Conservation (phyloP, 2,797 vertebrate species). For the Hyperoplus immaculatus region DNA sequence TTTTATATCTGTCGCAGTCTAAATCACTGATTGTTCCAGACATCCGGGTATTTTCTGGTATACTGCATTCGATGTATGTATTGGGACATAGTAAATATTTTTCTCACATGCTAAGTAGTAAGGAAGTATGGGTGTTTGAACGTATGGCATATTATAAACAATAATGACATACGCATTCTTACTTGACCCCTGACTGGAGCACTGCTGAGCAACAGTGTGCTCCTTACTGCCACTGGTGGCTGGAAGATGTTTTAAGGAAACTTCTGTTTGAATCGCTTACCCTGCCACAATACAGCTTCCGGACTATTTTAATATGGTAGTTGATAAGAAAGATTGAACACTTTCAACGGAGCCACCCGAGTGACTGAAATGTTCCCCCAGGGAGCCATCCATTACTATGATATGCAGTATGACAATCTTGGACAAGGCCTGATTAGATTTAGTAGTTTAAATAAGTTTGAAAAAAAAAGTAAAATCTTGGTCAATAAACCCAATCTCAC, state of each 20-base stretch:
- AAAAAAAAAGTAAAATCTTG: background rate
- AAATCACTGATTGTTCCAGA: too few relatives aligned
- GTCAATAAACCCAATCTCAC: background rate
- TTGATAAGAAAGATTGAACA: background rate
- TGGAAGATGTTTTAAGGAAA: background rate
- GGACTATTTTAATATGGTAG: background rate
- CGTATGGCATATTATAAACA: too few relatives aligned
- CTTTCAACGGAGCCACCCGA: background rate
- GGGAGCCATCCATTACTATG: background rate
- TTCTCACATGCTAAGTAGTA: too few relatives aligned
- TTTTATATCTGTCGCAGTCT: too few relatives aligned
- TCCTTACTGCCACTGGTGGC: too few relatives aligned
- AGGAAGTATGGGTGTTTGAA: too few relatives aligned
- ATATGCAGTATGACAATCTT: background rate
- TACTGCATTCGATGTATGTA: too few relatives aligned
- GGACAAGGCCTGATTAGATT: background rate
- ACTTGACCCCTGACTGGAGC: background rate
- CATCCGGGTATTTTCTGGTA: too few relatives aligned
- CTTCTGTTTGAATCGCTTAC: background rate
- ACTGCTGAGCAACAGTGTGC: too few relatives aligned
- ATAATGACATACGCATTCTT: too few relatives aligned
- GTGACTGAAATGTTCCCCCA: background rate
- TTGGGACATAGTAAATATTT: too few relatives aligned
- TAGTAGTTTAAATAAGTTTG: background rate
- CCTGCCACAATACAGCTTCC: background rate